Percentiles rank a stretch among this genome's conserved stretches.
These are phyloP conservation scores for Oegoconia quadripuncta DNA, from an alignment of 2,888 invertebrate genomes.

Conservation along the genomic window DNA sequence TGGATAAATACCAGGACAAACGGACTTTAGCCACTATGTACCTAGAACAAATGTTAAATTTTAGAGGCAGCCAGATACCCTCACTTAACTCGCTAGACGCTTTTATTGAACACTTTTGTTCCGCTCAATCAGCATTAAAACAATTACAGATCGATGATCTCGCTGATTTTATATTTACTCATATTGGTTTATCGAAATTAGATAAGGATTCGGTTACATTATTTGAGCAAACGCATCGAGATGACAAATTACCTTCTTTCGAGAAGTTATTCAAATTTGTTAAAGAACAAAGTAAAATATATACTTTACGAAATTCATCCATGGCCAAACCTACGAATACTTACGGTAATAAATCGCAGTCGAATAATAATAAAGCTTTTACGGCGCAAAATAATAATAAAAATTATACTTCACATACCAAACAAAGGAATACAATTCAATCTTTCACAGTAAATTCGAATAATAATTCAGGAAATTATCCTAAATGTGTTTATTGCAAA, in stretches of 20 bases:
- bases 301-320: neutral
- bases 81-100: neutral
- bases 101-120: neutral
- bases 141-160: constrained; percentile 1
- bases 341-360: too few relatives aligned
- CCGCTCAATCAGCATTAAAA: constrained; percentile 1
- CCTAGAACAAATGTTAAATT: constrained; percentile 2
- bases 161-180: constrained; percentile 4
- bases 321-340: too few relatives aligned
- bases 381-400: too few relatives aligned
- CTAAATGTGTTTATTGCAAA: neutral
- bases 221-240: neutral
- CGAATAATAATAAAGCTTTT: too few relatives aligned
- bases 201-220: neutral
- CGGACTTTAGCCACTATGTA: neutral
- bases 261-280: neutral
- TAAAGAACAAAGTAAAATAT: neutral
- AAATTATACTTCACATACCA: neutral
- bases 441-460: neutral
- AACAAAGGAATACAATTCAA: neutral
- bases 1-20: constrained; percentile 3
- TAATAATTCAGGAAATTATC: neutral
- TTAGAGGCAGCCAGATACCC: too few relatives aligned
- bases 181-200: neutral
- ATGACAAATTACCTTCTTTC: neutral